Percentiles rank a stretch among this genome's conserved stretches.
phyloP scores from a whole-genome alignment of 2,797 vertebrate genomes.

The Botia kubotai region DNA sequence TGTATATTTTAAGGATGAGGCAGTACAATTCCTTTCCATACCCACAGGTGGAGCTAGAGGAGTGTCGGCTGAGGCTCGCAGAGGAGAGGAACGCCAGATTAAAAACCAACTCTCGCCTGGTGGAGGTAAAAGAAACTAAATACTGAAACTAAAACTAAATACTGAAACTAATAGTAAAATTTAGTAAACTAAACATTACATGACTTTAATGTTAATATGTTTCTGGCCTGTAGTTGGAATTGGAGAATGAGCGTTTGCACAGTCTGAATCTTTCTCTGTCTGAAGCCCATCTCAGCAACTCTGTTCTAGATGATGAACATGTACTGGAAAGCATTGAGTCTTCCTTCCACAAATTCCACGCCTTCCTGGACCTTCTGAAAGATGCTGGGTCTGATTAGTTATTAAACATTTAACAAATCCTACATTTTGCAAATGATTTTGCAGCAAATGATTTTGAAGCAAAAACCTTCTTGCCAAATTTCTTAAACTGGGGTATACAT shows the following conservation, averaged over 20 bases:
- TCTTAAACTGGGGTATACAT: too few species aligned
- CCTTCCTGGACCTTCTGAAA: constrained; percentile 94
- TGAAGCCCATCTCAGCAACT: constrained; percentile 77
- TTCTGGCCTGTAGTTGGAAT: constrained; percentile 78
- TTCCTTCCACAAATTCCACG: constrained; percentile 94
- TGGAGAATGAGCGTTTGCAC: constrained; percentile 86
- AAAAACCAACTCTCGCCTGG: constrained; percentile 82
- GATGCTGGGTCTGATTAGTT: constrained; percentile 87
- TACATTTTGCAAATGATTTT: too few species aligned
- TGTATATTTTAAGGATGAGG: not conserved
- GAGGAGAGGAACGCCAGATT: constrained; percentile 87
- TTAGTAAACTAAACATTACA: constrained; percentile 3
- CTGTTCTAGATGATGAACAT: constrained; percentile 88
- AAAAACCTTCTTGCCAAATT: too few species aligned
- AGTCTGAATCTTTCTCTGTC: constrained; percentile 85
- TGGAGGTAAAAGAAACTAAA: constrained; percentile 80
- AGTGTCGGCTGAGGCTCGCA: constrained; percentile 83
- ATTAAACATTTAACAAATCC: not conserved
- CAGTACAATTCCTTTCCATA: not conserved
- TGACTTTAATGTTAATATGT: not conserved
- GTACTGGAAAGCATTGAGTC: constrained; percentile 92
- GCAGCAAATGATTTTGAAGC: too few species aligned
- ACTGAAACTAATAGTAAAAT: too few species aligned
- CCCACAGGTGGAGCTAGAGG: constrained; percentile 86
- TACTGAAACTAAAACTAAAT: too few species aligned